Evolutionary conservation across 23 tunicate species (phyloP).

Genomic region (Trididemnum miniatum): DNA sequence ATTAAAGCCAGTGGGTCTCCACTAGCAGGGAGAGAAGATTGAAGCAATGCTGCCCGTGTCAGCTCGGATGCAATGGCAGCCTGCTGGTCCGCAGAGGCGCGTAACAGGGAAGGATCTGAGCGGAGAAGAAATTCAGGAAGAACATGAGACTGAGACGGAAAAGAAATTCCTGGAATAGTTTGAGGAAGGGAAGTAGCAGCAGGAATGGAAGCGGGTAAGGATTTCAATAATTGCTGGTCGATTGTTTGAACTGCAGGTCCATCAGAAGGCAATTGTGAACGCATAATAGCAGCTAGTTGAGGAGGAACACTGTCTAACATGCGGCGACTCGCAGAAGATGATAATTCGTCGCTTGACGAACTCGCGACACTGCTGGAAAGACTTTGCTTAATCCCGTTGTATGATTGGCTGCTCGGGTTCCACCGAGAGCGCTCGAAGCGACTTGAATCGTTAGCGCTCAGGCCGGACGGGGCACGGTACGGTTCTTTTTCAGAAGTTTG

Average conservation of each 20-base stretch:
- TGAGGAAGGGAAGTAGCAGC: neutral
- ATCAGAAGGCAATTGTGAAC: neutral
- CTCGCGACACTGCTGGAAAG: neutral
- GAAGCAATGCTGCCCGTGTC: neutral
- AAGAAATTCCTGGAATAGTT: neutral
- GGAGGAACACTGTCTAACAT: neutral
- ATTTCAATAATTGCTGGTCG: neutral
- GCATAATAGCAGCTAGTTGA: neutral
- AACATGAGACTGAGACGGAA: neutral
- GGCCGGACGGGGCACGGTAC: neutral
- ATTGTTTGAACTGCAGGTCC: neutral
- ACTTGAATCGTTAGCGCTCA: neutral
- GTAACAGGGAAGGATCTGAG: neutral
- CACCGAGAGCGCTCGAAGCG: neutral
- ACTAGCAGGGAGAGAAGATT: neutral
- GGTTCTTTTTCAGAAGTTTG: neutral
- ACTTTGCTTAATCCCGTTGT: neutral
- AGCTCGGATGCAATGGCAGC: neutral
- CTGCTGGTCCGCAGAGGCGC: too few relatives aligned
- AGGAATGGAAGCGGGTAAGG: neutral
- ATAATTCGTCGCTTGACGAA: neutral
- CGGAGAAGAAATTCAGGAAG: neutral
- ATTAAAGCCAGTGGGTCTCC: neutral
- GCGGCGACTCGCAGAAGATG: neutral
- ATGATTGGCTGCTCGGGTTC: neutral